phyloP scores from a whole-genome alignment of 2,888 invertebrate species.

The Thecocarcelia acutangulata region DNA sequence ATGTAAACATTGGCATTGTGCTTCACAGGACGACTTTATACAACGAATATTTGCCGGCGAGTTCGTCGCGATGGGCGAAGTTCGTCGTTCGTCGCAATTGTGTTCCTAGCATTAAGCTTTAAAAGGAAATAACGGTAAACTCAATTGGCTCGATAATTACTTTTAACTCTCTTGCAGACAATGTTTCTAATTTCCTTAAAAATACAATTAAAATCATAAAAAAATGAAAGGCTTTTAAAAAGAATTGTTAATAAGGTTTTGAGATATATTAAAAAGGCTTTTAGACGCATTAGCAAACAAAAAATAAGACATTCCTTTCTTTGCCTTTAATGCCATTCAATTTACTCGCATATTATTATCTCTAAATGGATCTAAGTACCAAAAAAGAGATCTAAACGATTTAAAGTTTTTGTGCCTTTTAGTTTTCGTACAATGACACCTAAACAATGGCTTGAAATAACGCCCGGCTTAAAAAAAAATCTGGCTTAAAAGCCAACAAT shows the following conservation, averaged over 20 bases:
- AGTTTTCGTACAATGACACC: conserved; percentile 52
- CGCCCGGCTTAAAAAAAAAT: conserved; percentile 45
- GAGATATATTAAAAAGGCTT: conserved; percentile 24
- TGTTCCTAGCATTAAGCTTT: too few relatives aligned
- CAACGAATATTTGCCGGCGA: too few relatives aligned
- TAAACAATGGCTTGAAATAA: conserved; percentile 63
- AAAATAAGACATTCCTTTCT: conserved; percentile 8
- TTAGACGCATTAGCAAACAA: not conserved
- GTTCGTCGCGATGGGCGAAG: too few relatives aligned
- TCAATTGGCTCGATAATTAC: too few relatives aligned
- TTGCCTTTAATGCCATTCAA: conserved; percentile 13
- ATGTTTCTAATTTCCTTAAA: too few relatives aligned
- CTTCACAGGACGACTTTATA: too few relatives aligned
- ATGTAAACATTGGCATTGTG: too few relatives aligned
- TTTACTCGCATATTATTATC: conserved; percentile 53
- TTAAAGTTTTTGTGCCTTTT: conserved; percentile 7
- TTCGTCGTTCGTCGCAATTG: too few relatives aligned
- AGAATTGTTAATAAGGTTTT: conserved; percentile 8
- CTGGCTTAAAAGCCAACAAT: conserved; percentile 27
- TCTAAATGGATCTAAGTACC: conserved; percentile 59
- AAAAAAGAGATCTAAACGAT: conserved; percentile 46
- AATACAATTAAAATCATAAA: too few relatives aligned
- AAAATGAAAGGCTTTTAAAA: not conserved
- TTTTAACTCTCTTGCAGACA: too few relatives aligned
- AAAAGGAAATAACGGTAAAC: too few relatives aligned